Evolutionary conservation across 1,140 invertebrate species (phyloP).

Genomic region (Drosophila quadrilineata): DNA sequence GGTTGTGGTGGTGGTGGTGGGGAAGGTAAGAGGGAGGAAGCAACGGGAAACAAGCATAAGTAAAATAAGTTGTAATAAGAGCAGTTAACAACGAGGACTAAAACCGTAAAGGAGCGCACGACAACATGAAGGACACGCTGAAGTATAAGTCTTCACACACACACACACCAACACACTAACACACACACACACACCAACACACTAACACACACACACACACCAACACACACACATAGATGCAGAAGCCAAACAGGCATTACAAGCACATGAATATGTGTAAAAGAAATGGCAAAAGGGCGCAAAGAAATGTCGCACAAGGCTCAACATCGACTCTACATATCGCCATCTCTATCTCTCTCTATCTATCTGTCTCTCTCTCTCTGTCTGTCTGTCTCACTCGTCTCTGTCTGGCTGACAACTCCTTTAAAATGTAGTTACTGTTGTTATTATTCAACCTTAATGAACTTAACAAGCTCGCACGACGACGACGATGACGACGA

Average conservation of each 20-base stretch:
- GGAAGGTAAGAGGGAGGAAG: no score
- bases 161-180: slow-evolving; percentile 8
- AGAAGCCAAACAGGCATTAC: slow-evolving; percentile 5
- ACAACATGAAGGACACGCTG: slow-evolving; percentile 4
- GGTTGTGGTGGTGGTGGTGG: slow-evolving; percentile 32
- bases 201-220: slow-evolving; percentile 10
- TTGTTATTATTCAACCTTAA: slow-evolving; percentile 78
- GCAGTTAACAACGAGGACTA: slow-evolving; percentile 68
- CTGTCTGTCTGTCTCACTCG: background rate
- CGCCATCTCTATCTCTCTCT: background rate
- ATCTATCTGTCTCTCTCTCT: background rate
- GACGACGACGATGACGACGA: slow-evolving; percentile 29
- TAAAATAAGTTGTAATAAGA: slow-evolving; percentile 78
- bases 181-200: slow-evolving; percentile 11
- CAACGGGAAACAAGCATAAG: slow-evolving; percentile 63
- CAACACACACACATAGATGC: slow-evolving; percentile 12
- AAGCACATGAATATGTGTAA: slow-evolving; percentile 16
- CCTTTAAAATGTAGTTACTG: slow-evolving; percentile 78
- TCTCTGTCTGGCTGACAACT: slow-evolving; percentile 48
- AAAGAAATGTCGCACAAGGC: no score
- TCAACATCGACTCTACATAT: no score
- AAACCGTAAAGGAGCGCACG: slow-evolving; percentile 22
- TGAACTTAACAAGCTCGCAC: slow-evolving; percentile 76
- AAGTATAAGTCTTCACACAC: slow-evolving; percentile 1
- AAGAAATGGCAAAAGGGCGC: no score